phyloP scores from a whole-genome alignment of 2,888 invertebrate species.

The Drosophila helvetica region DNA sequence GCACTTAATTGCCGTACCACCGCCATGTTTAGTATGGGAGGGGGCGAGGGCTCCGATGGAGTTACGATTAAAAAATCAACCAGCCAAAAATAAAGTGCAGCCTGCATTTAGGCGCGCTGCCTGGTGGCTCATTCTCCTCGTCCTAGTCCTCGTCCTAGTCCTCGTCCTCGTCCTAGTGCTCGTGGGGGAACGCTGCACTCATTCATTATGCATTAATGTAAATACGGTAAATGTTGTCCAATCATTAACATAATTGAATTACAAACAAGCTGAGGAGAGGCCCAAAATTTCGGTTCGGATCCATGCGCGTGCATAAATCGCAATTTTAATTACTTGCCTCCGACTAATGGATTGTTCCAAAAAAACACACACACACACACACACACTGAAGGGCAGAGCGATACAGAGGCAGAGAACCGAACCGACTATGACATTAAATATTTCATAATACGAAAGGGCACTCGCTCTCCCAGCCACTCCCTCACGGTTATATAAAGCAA shows the following conservation, averaged over 20 bases:
- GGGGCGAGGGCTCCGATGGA: conserved; percentile 14
- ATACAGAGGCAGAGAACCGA: neutral
- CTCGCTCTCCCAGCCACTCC: conserved; percentile 12
- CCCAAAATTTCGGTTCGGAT: conserved; percentile 45
- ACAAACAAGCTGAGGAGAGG: conserved; percentile 76
- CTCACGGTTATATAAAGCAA: conserved; percentile 60
- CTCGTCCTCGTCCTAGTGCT: neutral
- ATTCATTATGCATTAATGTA: conserved; percentile 84
- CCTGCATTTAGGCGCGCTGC: conserved; percentile 58
- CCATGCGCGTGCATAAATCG: conserved; percentile 74
- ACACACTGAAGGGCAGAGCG: neutral
- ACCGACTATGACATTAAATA: conserved; percentile 57
- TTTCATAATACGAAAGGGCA: conserved; percentile 43
- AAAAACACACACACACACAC: conserved; percentile 21
- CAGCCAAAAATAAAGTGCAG: conserved; percentile 62
- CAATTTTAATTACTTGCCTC: conserved; percentile 75
- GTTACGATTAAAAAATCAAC: conserved; percentile 65
- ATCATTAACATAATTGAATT: conserved; percentile 84
- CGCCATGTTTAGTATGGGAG: conserved; percentile 6
- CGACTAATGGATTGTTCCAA: conserved; percentile 72
- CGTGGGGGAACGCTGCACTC: conserved; percentile 54
- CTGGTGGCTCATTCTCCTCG: neutral
- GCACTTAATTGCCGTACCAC: conserved; percentile 73
- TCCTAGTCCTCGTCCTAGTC: neutral
- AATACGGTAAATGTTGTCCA: conserved; percentile 84